A percentile compares a stretch with the other conserved stretches of the same genome.
These are phyloP conservation scores for Chrysogorgia sp. DNA, from an alignment of 92 coral and sea anemone genomes.

Conservation along the genomic window DNA sequence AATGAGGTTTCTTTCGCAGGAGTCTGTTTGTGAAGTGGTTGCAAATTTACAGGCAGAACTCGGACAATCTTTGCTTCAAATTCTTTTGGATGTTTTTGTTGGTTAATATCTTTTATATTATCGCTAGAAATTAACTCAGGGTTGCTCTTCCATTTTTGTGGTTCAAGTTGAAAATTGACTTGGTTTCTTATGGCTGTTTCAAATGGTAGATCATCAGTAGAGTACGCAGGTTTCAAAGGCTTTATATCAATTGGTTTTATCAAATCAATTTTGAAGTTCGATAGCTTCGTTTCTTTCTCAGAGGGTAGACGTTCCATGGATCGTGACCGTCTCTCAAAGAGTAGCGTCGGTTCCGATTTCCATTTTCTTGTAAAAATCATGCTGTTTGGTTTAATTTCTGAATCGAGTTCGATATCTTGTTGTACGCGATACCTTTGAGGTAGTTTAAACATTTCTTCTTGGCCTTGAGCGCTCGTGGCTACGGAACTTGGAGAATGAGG, in stretches of 20 bases:
- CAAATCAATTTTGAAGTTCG: slow-evolving; percentile 32
- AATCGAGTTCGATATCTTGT: slow-evolving; percentile 27
- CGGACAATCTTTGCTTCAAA: slow-evolving; percentile 40
- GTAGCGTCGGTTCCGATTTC: slow-evolving; percentile 38
- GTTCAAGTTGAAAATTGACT: slow-evolving; percentile 19
- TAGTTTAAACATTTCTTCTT: slow-evolving; percentile 17
- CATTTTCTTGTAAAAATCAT: slow-evolving; percentile 30
- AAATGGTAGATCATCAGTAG: slow-evolving; percentile 18
- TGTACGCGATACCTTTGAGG: slow-evolving; percentile 37
- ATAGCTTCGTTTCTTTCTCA: slow-evolving; percentile 33
- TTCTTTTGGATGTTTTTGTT: slow-evolving; percentile 20
- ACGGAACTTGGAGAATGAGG: slow-evolving; percentile 15
- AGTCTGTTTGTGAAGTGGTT: slow-evolving; percentile 30
- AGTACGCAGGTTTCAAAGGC: slow-evolving; percentile 41
- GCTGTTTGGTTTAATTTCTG: slow-evolving; percentile 27
- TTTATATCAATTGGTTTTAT: slow-evolving; percentile 30
- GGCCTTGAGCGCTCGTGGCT: slow-evolving; percentile 5
- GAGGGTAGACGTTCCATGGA: slow-evolving; percentile 24
- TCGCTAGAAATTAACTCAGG: slow-evolving; percentile 17
- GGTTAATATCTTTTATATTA: background rate
- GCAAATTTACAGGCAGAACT: slow-evolving; percentile 32
- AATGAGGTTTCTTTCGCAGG: slow-evolving; percentile 35
- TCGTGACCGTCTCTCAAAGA: slow-evolving; percentile 5
- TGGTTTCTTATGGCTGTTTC: slow-evolving; percentile 14
- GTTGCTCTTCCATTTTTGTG: slow-evolving; percentile 37